These are phyloP conservation scores for Eulithis prunata DNA, from an alignment of 2,888 invertebrate species.

Conservation along the genomic window DNA sequence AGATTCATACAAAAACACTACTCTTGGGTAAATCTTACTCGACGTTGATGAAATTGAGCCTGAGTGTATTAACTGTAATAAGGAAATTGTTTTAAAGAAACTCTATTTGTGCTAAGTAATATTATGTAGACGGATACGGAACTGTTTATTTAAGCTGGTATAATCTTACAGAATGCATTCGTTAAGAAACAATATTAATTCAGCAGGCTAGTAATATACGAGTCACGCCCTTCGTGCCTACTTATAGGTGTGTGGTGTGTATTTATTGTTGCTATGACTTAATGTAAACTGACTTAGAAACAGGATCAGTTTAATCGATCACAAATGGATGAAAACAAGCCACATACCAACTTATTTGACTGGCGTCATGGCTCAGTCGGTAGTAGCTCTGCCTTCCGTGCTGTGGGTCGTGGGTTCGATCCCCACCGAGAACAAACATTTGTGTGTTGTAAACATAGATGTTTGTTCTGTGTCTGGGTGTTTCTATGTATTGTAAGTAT, in stretches of 20 bases:
- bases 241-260: slow-evolving; percentile 4
- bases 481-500: too few species aligned
- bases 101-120: slow-evolving; percentile 35
- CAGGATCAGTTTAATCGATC: slow-evolving; percentile 18
- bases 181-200: slow-evolving; percentile 45
- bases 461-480: too few species aligned
- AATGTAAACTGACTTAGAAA: slow-evolving; percentile 16
- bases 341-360: slow-evolving; percentile 14
- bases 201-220: slow-evolving; percentile 36
- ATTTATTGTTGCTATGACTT: slow-evolving; percentile 22
- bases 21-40: too few species aligned
- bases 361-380: too few species aligned
- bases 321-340: slow-evolving; percentile 16
- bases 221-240: slow-evolving; percentile 47
- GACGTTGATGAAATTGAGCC: background rate
- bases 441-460: too few species aligned
- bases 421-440: too few species aligned
- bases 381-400: too few species aligned
- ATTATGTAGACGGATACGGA: slow-evolving; percentile 56
- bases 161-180: slow-evolving; percentile 53
- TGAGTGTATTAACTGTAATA: slow-evolving; percentile 24
- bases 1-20: too few species aligned
- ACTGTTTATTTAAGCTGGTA: slow-evolving; percentile 45
- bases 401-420: too few species aligned
- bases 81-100: slow-evolving; percentile 46